phyloP scores from a whole-genome alignment of 2,113 vertebrate species.

The Pardalotus punctatus region DNA sequence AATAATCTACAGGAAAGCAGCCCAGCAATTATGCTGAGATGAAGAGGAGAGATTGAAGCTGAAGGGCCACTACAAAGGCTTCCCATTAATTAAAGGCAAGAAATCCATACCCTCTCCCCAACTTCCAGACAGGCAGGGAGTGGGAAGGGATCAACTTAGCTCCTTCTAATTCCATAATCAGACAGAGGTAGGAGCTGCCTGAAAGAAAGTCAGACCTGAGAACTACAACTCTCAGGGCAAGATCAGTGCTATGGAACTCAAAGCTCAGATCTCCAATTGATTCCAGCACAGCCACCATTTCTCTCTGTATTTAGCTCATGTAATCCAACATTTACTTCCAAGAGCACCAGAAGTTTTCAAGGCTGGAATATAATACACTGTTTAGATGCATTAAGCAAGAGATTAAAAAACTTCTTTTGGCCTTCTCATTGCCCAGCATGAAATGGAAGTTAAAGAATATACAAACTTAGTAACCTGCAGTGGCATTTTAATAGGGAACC shows the following conservation, averaged over 20 bases:
- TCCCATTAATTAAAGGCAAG: background rate
- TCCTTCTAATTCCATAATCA: background rate
- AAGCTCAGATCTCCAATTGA: background rate
- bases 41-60: background rate
- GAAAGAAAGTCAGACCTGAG: background rate
- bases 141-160: background rate
- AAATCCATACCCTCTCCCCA: background rate
- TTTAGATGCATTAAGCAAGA: background rate
- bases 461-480: background rate
- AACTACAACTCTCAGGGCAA: background rate
- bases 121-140: background rate
- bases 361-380: background rate
- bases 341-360: background rate
- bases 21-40: background rate
- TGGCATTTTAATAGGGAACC: constrained; percentile 6
- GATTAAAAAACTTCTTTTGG: background rate
- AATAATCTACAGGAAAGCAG: background rate
- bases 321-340: background rate
- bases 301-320: background rate
- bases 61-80: background rate
- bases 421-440: background rate
- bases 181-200: background rate
- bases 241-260: background rate
- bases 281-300: background rate
- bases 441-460: background rate